A percentile compares a stretch with the other conserved stretches of the same genome.
phyloP scores from a whole-genome alignment of 2,113 vertebrate species.

The Spheniscus mendiculus region DNA sequence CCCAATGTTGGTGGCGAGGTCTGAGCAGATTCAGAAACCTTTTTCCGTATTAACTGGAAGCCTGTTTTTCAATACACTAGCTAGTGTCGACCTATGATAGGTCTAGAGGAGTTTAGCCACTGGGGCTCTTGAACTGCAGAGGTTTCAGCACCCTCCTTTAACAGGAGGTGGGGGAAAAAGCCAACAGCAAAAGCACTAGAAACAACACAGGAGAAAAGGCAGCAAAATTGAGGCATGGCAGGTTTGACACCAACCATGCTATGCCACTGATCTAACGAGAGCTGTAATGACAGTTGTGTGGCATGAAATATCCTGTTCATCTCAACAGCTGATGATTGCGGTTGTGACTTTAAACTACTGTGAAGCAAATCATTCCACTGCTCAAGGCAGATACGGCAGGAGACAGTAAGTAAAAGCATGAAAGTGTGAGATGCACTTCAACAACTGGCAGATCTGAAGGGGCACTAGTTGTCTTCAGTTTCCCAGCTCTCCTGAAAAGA shows the following conservation, averaged over 20 bases:
- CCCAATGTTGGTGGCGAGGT: rapidly evolving
- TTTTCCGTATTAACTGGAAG: background rate
- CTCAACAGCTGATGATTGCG: background rate
- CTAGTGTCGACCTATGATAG: background rate
- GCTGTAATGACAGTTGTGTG: rapidly evolving
- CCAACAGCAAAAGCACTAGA: background rate
- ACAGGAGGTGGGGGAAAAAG: rapidly evolving
- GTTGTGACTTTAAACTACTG: background rate
- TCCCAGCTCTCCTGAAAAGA: background rate
- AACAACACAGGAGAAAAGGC: background rate
- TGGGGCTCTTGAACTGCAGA: background rate
- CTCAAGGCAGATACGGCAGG: background rate
- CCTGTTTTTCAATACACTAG: background rate
- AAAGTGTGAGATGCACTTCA: background rate
- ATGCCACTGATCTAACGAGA: background rate
- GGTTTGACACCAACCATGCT: background rate
- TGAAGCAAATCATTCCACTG: background rate
- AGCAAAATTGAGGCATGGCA: background rate
- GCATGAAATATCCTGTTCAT: background rate
- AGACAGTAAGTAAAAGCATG: background rate
- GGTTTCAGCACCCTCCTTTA: background rate
- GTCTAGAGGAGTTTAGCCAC: background rate
- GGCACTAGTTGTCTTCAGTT: background rate
- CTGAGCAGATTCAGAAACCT: background rate
- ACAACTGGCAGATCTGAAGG: background rate